Base-by-base conservation (phyloP, 2,113 vertebrate species). In the Labrus mixtus region DNA sequence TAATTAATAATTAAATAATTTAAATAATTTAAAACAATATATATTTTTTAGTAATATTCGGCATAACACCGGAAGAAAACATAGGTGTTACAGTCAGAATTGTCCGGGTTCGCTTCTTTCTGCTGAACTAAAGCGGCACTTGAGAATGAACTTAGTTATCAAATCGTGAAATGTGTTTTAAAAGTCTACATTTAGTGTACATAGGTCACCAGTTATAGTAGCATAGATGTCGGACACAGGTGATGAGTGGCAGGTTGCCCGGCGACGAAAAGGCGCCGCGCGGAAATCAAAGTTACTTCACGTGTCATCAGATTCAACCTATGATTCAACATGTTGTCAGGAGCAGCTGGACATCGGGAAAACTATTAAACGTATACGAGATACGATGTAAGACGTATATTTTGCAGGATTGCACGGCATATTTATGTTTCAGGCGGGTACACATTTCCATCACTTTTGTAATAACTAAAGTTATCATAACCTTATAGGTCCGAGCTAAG, bases 401-500 rank as follows among this genome's bases (percentile, higher is more conserved):
- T 5, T 2, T 17, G 16, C 15, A 48, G 15, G 9, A n/a, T 1
- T 11, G 3, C 36, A 2, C 36, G 3, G 4, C 16, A 7, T 22
- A 48, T 13, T 41, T 0, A 22, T 36, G 6, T 5, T 36, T 17
- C 0, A 20, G 2, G 5, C 9, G 11, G 2, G 59, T 36, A 16
- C 8, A 33, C 16, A 39, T 55, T 46, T 22, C 45, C 12, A 10
- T 25, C 10, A 29, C 10, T 3, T 56, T 5, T 64, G 11, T 22
- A 15, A 2, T 78, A n/a, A 80, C 12, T 37, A 1, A 68, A 1
- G 13, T 41, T 17, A 8, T 22, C 7, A 23, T 33, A 20, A 19
- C 12, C 19, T 10, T 85, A 54, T 73, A 98, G 97, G 82, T 85
- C 85, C 69, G 95, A 96, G 43, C 77, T 98, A 25, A 92, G 87